phyloP scores from a whole-genome alignment of 2,797 vertebrate species.

The Melopsittacus undulatus region DNA sequence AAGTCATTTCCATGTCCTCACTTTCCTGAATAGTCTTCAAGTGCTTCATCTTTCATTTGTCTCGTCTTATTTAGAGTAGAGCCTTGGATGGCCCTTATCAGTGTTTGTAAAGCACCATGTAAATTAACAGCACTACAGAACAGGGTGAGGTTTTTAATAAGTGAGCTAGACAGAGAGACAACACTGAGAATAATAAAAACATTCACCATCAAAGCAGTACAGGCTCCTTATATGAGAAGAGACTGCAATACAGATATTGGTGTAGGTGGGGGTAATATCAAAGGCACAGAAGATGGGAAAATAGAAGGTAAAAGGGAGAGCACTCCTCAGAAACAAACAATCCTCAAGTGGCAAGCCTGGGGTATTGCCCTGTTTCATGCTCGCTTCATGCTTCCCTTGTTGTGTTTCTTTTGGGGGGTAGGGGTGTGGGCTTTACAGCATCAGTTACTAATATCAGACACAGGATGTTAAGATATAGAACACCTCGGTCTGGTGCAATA shows the following conservation, averaged over 20 bases:
- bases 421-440: background rate
- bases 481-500: background rate
- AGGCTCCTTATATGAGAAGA: background rate
- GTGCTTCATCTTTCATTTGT: conserved; percentile 26
- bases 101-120: conserved; percentile 58
- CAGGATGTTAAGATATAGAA: background rate
- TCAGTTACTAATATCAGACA: background rate
- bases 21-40: conserved; percentile 8
- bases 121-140: conserved; percentile 51
- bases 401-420: background rate
- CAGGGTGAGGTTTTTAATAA: conserved; percentile 7
- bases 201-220: conserved; percentile 14
- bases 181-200: conserved; percentile 34
- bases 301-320: background rate
- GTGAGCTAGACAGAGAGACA: background rate
- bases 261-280: background rate
- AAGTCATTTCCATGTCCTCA: background rate
- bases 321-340: background rate
- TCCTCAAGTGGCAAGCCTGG: background rate
- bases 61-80: conserved; percentile 4
- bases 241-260: background rate
- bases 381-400: background rate
- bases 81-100: conserved; percentile 36
- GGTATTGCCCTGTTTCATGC: background rate
- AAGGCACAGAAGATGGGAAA: background rate